Evolutionary conservation across 2,888 invertebrate genomes (phyloP).

Genomic region (Tiliacea aurago): DNA sequence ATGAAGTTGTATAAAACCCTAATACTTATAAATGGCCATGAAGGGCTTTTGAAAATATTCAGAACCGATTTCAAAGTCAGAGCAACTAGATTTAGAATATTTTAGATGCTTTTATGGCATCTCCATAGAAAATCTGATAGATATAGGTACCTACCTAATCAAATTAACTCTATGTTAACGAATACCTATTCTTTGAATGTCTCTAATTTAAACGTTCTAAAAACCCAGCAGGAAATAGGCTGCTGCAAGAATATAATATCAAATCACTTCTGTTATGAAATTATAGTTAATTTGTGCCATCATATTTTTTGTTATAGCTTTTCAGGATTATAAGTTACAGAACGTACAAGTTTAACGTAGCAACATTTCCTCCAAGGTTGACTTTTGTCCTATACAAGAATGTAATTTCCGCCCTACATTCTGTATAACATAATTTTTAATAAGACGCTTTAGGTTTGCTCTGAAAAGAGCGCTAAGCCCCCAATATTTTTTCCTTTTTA

Average conservation of each 20-base stretch:
- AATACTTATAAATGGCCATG: conserved; percentile 7
- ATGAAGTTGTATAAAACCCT: conserved; percentile 17
- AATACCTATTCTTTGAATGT: background rate
- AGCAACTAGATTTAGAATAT: no score
- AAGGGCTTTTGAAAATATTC: background rate
- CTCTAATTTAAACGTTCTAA: background rate
- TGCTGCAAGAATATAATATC: background rate
- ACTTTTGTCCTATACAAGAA: conserved; percentile 35
- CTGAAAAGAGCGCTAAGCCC: conserved; percentile 69
- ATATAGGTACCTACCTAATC: background rate
- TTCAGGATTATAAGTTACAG: background rate
- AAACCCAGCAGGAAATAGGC: background rate
- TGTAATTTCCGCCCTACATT: conserved; percentile 62
- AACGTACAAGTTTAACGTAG: background rate
- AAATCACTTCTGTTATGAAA: background rate
- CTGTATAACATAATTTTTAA: conserved; percentile 73
- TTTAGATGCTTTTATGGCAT: background rate
- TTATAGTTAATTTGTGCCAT: background rate
- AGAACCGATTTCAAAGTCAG: background rate
- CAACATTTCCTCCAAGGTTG: conserved; percentile 4
- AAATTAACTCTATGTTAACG: background rate
- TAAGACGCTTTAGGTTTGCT: conserved; percentile 70
- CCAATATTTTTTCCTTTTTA: conserved; percentile 69
- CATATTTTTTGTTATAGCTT: background rate
- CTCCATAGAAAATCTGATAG: background rate